These are phyloP conservation scores for Nesogale talazaci DNA, from an alignment of 2,113 vertebrate genomes.

Conservation along the genomic window DNA sequence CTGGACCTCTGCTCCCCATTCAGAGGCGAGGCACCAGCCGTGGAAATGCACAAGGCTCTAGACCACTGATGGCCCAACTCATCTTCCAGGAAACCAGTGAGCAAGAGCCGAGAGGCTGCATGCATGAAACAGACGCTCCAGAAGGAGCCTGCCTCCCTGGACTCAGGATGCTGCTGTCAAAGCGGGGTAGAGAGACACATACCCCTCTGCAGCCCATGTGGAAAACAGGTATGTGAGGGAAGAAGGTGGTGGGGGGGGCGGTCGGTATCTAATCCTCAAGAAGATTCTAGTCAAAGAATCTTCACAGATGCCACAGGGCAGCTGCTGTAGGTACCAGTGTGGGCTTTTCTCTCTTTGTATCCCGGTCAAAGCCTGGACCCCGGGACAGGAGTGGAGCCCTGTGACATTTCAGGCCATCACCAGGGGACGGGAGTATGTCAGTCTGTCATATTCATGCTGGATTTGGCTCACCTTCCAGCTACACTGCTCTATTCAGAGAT, in stretches of 20 bases:
- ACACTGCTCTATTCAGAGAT: not conserved
- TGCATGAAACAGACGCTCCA: not conserved
- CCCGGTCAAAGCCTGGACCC: conserved; percentile 56
- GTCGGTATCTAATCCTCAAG: conserved; percentile 21
- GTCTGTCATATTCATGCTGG: not conserved
- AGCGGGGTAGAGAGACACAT: not conserved
- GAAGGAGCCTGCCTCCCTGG: not conserved
- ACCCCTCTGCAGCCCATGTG: not conserved
- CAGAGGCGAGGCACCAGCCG: too few relatives aligned
- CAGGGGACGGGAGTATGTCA: conserved; percentile 37
- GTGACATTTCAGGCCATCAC: conserved; percentile 38
- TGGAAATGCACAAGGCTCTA: not conserved
- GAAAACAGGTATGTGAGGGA: not conserved
- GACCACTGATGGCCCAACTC: not conserved
- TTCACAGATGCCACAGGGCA: not conserved
- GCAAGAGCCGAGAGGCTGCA: not conserved
- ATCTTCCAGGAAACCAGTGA: not conserved
- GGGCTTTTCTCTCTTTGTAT: not conserved
- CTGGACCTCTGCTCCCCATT: too few relatives aligned
- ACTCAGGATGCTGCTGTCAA: not conserved
- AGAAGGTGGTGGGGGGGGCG: not conserved
- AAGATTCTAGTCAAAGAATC: not conserved
- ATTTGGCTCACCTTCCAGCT: not conserved
- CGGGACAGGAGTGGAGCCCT: conserved; percentile 16
- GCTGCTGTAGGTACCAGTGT: not conserved